Evolutionary conservation across 1,140 invertebrate species (phyloP).

Genomic region (Trypoxylus dichotomus): DNA sequence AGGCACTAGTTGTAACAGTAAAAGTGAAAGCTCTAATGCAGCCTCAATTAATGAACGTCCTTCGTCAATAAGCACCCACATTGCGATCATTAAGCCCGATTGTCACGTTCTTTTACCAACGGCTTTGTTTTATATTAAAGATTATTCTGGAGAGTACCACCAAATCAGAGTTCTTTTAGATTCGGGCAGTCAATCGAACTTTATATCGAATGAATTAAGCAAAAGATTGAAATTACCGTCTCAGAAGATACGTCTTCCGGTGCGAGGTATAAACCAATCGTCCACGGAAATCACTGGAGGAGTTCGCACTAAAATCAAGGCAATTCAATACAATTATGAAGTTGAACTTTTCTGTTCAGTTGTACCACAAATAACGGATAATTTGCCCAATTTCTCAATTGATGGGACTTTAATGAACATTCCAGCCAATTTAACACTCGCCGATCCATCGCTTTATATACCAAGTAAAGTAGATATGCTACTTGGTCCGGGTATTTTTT

Average conservation of each 20-base stretch:
- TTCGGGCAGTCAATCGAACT: conserved; percentile 35
- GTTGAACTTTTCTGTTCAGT: conserved; percentile 32
- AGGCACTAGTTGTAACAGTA: no score
- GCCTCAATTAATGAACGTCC: no score
- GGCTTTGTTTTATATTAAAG: no score
- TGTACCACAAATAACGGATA: conserved; percentile 32
- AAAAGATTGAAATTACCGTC: no score
- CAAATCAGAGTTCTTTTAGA: conserved; percentile 26
- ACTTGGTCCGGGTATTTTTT: conserved; percentile 45
- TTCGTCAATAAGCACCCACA: no score
- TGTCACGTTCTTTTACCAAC: no score
- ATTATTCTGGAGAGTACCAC: no score
- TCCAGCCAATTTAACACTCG: conserved; percentile 33
- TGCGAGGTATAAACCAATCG: background rate
- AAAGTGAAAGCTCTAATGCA: no score
- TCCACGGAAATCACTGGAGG: background rate
- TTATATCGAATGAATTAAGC: no score
- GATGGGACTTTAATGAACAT: background rate
- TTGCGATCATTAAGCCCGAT: no score
- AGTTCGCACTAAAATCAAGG: conserved; percentile 22
- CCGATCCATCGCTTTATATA: conserved; percentile 43
- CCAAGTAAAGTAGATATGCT: conserved; percentile 43
- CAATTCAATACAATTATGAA: conserved; percentile 25
- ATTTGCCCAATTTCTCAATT: conserved; percentile 24
- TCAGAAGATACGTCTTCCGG: background rate